Evolutionary conservation across 2,113 vertebrate genomes (phyloP), one percentile per base, ranked within the genome.

Genomic region (Hippocampus zosterae): DNA sequence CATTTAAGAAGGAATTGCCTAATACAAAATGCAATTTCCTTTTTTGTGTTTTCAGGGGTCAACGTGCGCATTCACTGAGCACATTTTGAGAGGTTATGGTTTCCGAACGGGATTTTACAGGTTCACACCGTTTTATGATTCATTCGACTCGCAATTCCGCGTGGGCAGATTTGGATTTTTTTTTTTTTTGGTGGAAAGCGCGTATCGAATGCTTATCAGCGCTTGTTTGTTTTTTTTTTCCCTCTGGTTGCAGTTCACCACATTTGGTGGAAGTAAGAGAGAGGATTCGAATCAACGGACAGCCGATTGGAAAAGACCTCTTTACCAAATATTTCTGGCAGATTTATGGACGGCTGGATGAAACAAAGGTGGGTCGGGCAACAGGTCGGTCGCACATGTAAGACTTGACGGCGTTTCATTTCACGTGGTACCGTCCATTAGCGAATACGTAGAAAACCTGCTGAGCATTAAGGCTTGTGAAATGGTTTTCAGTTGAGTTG

Each of bases 291-390:
- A 95, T 99, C 81, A 94, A 98, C 0, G 97, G 96, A 50, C 91
- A 92, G 86, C 95, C 96, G 41, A 94, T 98, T 77, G 93, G 94
- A 69, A 95, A 92, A 12, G 94, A 97, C 37, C 93, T 95, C 42
- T 99, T 98, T 85, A 94, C 92, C 74, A 96, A 96, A 76, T 94
- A 98, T 84, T 98, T 99, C 88, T 98, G 97, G 97, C 91, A 91
- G 68, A 92, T 98, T 67, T 98, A 95, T 55, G 93, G 93, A 42
- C 93, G 87, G 1, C 90, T 98, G 65, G 92, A 95, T 68, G 89
- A 95, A 78, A 95, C 93, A 9, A 96, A 95, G 94, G 97, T 97
- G 57, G 67, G 84, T 57, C 10, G 2, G 16, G 13, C 50, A 13
- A 57, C 27, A 41, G 11, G 9, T 19, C 13, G 11, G 9, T 19